A percentile compares a stretch with the other conserved stretches of the same genome.
Evolutionary conservation across 2,797 vertebrate species (phyloP).

Genomic region (Falco berigora): DNA sequence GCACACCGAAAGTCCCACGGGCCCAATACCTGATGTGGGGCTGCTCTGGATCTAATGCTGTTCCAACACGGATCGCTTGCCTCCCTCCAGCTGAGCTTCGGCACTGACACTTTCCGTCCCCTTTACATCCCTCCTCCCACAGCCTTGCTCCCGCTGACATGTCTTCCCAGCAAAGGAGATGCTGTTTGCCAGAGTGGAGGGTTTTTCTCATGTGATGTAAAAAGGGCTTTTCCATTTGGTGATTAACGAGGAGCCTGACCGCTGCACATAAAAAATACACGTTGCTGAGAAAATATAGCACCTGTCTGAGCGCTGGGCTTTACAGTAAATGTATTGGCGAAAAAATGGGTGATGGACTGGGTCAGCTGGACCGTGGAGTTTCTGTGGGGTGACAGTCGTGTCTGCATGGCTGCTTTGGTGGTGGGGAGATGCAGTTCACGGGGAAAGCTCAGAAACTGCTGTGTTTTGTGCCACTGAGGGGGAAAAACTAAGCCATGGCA

Average conservation of each 20-base stretch:
- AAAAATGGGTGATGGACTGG: neutral
- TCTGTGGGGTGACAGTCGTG: rapidly evolving
- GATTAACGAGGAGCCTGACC: neutral
- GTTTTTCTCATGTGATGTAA: neutral
- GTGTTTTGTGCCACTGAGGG: rapidly evolving
- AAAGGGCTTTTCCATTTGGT: neutral
- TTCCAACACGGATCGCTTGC: rapidly evolving
- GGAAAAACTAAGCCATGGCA: rapidly evolving
- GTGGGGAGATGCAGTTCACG: neutral
- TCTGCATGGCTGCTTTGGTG: rapidly evolving
- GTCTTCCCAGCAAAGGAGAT: neutral
- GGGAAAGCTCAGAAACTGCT: neutral
- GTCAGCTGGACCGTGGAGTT: rapidly evolving
- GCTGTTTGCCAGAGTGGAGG: neutral
- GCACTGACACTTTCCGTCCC: rapidly evolving
- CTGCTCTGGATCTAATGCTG: rapidly evolving
- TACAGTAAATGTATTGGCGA: neutral
- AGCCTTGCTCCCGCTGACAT: neutral
- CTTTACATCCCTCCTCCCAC: neutral
- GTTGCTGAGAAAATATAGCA: neutral
- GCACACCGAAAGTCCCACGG: neutral
- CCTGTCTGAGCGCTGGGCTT: neutral
- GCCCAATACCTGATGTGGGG: neutral
- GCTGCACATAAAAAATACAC: rapidly evolving
- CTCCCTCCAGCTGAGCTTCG: neutral